A percentile compares a stretch with the other conserved stretches of the same genome.
Evolutionary conservation across 2,797 vertebrate genomes (phyloP).

Genomic region (Dermochelys coriacea): DNA sequence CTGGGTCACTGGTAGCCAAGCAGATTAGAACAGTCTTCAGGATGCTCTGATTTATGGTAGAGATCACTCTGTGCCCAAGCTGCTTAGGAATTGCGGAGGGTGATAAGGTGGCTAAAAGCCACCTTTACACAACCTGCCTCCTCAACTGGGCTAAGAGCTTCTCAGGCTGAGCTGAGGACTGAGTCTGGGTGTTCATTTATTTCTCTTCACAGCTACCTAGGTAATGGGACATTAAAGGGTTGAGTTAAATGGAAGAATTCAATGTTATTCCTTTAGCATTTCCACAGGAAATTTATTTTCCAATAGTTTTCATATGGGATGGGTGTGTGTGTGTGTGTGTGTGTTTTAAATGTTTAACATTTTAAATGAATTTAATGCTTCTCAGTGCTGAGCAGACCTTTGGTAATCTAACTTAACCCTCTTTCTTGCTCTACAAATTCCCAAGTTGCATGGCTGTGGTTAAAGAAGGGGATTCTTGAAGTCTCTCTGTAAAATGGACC

Average conservation of each 20-base stretch:
- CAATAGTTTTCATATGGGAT: neutral
- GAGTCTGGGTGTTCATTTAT: neutral
- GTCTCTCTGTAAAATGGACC: neutral
- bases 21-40: neutral
- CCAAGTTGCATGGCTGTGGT: neutral
- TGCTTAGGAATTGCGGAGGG: neutral
- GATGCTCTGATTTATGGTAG: neutral
- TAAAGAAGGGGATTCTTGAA: constrained; percentile 1
- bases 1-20: fast-evolving
- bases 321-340: neutral
- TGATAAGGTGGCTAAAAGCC: fast-evolving
- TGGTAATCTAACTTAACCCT: neutral
- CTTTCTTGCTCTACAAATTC: neutral
- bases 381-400: neutral
- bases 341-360: neutral
- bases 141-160: fast-evolving
- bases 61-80: neutral
- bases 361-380: neutral
- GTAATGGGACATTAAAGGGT: neutral
- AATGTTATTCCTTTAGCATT: neutral
- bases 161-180: neutral
- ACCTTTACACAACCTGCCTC: fast-evolving
- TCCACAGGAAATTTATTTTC: constrained; percentile 7
- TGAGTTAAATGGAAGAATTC: neutral
- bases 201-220: neutral